Evolutionary conservation across 2,888 invertebrate genomes (phyloP), one percentile per base, ranked within the genome.

Genomic region (Zaprionus lineosus): DNA sequence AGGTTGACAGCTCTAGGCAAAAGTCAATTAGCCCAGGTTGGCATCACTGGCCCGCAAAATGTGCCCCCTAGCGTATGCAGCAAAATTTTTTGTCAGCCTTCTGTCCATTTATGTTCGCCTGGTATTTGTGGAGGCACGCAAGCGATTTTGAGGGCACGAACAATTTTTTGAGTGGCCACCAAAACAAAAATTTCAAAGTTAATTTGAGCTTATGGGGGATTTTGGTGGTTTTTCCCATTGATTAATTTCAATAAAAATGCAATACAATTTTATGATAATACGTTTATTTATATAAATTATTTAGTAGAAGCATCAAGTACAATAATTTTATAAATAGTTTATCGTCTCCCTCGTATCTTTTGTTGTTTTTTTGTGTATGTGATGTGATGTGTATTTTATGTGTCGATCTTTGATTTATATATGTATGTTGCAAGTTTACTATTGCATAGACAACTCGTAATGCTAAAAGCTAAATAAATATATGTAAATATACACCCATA

Each of bases 301-400:
- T 60, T 78, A 81, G 82, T 81, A 62, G 74, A 78, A 78, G 77
- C 82, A 81, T 78, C 78, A 81, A 81, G 77, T 81, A 78, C 77
- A 78, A 47, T 78, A 68, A 65, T 74, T 47, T 50, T 78, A 77
- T 77, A 77, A 77, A 77, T 77, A 81, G 77, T 77, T 77, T 56
- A 39, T 58, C 61, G 52, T 51, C 67, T 59, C 37, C 43, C 39
- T 24, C 28, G 53, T 51, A n/a, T 28, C 11, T 31, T 31, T 40
- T 7, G 14, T 31, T 2, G 9, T 9, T 2, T 16, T 11, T 9
- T 31, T 4, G 6, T 31, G 4, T 31, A 4, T 31, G 31, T 31
- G 29, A 11, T 11, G 12, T 31, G 21, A 36, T 36, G 8, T 19
- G 19, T 19, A 5, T 19, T 19, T 19, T 19, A 19, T 19, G 19